Evolutionary conservation across 1,140 invertebrate species (phyloP).

Genomic region (Metaphire vulgaris): DNA sequence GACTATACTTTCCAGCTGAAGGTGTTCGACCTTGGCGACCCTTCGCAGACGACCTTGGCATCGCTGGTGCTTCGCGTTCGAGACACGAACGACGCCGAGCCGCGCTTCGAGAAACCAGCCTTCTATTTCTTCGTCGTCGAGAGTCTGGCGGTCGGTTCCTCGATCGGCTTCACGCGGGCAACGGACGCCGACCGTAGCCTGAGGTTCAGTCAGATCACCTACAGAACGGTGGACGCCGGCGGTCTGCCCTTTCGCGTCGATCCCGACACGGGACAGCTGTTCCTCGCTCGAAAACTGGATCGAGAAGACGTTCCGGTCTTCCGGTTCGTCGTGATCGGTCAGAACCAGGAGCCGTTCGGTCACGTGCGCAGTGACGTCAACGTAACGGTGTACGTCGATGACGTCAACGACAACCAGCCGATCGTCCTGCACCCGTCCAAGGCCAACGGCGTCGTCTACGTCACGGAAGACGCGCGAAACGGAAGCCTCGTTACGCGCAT

Average conservation of each 20-base stretch:
- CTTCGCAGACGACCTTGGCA: slow-evolving; percentile 29
- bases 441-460: slow-evolving; percentile 35
- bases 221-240: neutral
- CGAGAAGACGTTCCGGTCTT: slow-evolving; percentile 19
- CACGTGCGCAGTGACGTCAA: slow-evolving; percentile 10
- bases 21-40: slow-evolving; percentile 32
- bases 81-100: slow-evolving; percentile 28
- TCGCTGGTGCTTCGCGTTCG: slow-evolving; percentile 25
- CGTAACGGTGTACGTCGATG: slow-evolving; percentile 40
- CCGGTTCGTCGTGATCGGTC: slow-evolving; percentile 22
- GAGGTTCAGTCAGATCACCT: neutral
- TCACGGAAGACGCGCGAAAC: neutral
- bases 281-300: slow-evolving; percentile 23
- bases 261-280: slow-evolving; percentile 24
- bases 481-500: slow-evolving; percentile 52
- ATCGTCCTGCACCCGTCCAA: slow-evolving; percentile 38
- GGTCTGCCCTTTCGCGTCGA: slow-evolving; percentile 24
- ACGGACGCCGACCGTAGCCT: slow-evolving; percentile 23
- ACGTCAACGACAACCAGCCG: slow-evolving; percentile 48
- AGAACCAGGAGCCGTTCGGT: slow-evolving; percentile 13
- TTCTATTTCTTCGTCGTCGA: slow-evolving; percentile 28
- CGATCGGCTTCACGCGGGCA: slow-evolving; percentile 28
- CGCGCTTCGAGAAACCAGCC: slow-evolving; percentile 18
- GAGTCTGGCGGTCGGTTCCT: slow-evolving; percentile 16
- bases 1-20: slow-evolving; percentile 33